phyloP scores from a whole-genome alignment of 2,888 invertebrate species.

The Lasioglossum lativentre region DNA sequence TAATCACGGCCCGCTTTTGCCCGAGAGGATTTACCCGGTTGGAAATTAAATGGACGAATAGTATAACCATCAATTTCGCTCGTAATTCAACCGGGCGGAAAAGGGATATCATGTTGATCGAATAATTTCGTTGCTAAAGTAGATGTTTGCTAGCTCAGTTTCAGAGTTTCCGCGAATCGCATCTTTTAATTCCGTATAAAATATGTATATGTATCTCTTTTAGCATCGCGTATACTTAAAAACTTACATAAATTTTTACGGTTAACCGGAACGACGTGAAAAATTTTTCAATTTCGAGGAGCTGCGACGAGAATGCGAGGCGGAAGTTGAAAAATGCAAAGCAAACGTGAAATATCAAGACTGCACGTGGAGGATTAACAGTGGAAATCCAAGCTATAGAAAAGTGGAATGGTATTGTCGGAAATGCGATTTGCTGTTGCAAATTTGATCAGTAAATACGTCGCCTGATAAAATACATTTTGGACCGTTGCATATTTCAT shows the following conservation, averaged over 20 bases:
- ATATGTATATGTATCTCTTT: no score
- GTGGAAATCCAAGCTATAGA: not conserved
- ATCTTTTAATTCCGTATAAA: not conserved
- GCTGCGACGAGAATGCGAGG: no score
- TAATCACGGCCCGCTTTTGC: constrained; percentile 20
- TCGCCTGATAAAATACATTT: not conserved
- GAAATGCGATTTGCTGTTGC: not conserved
- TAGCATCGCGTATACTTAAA: no score
- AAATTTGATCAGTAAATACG: not conserved
- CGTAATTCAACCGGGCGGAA: not conserved
- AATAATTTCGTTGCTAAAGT: not conserved
- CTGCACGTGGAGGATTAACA: not conserved
- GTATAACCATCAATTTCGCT: not conserved
- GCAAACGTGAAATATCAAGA: not conserved
- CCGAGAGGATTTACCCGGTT: not conserved
- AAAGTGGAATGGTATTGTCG: not conserved
- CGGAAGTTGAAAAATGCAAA: not conserved
- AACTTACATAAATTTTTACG: no score
- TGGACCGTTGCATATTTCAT: not conserved
- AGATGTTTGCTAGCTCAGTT: not conserved
- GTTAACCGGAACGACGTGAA: no score
- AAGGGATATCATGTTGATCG: not conserved
- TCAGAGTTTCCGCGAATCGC: not conserved
- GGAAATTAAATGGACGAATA: constrained; percentile 21
- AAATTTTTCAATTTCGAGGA: not conserved